A percentile compares a stretch with the other conserved stretches of the same genome.
These are phyloP conservation scores for Apodemia zela DNA, from an alignment of 2,888 invertebrate species.

Conservation along the genomic window DNA sequence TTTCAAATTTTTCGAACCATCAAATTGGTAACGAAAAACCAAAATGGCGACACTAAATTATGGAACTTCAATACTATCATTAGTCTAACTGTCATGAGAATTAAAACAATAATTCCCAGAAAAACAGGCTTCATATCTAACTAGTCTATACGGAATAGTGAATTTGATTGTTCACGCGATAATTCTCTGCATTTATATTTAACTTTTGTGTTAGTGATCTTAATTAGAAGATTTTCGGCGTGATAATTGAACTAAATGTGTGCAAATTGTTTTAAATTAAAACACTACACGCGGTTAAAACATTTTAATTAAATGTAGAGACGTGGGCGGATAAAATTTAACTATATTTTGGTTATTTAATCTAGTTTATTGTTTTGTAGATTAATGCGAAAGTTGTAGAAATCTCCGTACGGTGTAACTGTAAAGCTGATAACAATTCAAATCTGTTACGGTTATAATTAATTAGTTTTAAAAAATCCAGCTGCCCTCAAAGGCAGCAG, in stretches of 20 bases:
- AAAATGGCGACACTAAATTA: too few relatives aligned
- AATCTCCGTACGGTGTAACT: background rate
- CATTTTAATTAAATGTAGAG: background rate
- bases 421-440: background rate
- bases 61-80: too few relatives aligned
- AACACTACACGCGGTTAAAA: background rate
- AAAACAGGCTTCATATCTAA: background rate
- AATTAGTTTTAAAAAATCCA: background rate
- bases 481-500: too few relatives aligned
- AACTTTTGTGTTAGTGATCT: conserved; percentile 1
- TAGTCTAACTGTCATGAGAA: background rate
- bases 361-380: background rate
- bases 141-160: conserved; percentile 3
- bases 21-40: too few relatives aligned
- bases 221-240: conserved; percentile 6
- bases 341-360: background rate
- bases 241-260: conserved; percentile 5
- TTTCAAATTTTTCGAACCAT: too few relatives aligned
- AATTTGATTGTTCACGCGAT: conserved; percentile 1
- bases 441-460: background rate
- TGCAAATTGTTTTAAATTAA: conserved; percentile 14
- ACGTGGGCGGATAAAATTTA: background rate
- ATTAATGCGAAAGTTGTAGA: background rate
- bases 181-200: background rate
- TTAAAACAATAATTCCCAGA: background rate